Evolutionary conservation across 2,113 vertebrate genomes (phyloP).

Genomic region (Tursiops truncatus): DNA sequence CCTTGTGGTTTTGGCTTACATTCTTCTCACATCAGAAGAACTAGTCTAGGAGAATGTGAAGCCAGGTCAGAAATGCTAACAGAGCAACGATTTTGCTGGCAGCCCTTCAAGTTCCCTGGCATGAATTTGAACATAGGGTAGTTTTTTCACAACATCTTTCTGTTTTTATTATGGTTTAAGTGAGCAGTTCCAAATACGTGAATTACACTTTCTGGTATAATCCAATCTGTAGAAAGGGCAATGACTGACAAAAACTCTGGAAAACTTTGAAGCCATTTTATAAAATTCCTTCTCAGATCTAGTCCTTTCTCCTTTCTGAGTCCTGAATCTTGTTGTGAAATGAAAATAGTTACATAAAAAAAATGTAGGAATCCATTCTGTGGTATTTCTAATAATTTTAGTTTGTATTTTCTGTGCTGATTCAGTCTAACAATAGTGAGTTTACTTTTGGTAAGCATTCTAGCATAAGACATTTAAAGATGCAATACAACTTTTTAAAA

Average conservation of each 20-base stretch:
- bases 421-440: not conserved
- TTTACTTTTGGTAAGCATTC: not conserved
- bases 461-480: not conserved
- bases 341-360: not conserved
- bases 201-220: constrained; percentile 35
- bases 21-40: not conserved
- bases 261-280: constrained; percentile 30
- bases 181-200: constrained; percentile 45
- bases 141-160: constrained; percentile 59
- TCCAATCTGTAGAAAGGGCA: not conserved
- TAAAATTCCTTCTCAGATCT: not conserved
- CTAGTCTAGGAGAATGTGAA: not conserved
- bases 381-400: not conserved
- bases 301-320: not conserved
- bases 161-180: constrained; percentile 42
- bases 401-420: not conserved
- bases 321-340: constrained; percentile 12
- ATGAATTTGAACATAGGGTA: not conserved
- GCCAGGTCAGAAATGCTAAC: not conserved
- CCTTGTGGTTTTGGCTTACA: not conserved
- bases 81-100: not conserved
- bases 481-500: not conserved
- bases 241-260: not conserved
- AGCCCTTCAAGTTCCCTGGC: constrained; percentile 45
- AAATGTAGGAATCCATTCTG: not conserved